Evolutionary conservation across 2,888 invertebrate species (phyloP), one percentile per base, ranked within the genome.

Genomic region (Pherbina coryleti): DNA sequence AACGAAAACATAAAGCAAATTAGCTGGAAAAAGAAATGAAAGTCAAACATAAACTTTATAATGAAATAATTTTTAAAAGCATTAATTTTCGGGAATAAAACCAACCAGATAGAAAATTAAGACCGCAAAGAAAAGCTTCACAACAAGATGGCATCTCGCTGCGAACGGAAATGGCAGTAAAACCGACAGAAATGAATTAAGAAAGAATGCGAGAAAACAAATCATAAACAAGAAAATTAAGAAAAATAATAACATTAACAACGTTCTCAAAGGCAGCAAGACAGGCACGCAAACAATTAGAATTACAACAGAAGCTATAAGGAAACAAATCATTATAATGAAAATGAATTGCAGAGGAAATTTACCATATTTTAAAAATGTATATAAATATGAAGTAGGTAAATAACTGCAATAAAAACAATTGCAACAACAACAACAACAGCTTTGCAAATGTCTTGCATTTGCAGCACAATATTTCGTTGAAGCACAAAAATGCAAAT

Each of bases 261-360:
- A 19, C 55, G 31, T 31, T 51, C 9, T 31, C 22, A 67, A 64
- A 11, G 37, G 67, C 57, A 55, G 9, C 4, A 60, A 31, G n/a
- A 31, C 64, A 64, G 17, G 9, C 22, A 25, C 25, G 25, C 44
- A 14, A 51, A 51, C 17, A 51, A 51, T 28, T 31, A 31, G 31
- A 51, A 51, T 22, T 22, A 51, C 49, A 69, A n/a, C 11, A 49
- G 69, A 22, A 17, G 14, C 11, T 5, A 22, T 22, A 25, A 17
- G 11, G n/a, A n/a, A 51, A 51, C 51, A 51, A 51, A 28, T 49
- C 51, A 69, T 14, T 25, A 28, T 69, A 69, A 69, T 69, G 69
- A 49, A 51, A 28, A 69, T 25, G 25, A 25, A 28, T 51, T 51
- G 69, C 69, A 28, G 25, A 69, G 69, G 69, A 51, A 28, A 51